phyloP scores from a whole-genome alignment of 2,797 vertebrate genomes.

The Glossophaga mutica region DNA sequence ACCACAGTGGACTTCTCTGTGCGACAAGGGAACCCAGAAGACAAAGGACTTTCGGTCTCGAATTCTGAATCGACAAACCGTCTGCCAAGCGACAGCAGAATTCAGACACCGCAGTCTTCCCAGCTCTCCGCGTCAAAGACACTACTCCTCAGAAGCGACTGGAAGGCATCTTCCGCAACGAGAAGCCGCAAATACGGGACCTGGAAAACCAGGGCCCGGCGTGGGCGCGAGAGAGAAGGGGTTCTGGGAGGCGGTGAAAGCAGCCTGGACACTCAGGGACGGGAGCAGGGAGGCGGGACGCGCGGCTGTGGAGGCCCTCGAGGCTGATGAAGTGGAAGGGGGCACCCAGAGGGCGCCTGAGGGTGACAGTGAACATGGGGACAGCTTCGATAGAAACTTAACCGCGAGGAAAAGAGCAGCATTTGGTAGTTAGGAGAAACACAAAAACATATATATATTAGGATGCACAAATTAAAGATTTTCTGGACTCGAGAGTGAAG shows the following conservation, averaged over 20 bases:
- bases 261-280: too few species aligned
- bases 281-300: too few species aligned
- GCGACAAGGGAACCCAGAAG: neutral
- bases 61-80: neutral
- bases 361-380: neutral
- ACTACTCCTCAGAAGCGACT: neutral
- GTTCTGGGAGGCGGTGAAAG: neutral
- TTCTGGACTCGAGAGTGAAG: neutral
- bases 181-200: too few species aligned
- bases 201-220: rapidly evolving
- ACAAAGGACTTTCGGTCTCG: too few species aligned
- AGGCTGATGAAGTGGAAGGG: too few species aligned
- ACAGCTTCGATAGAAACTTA: neutral
- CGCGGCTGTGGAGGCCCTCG: neutral
- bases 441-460: neutral
- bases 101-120: neutral
- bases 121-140: too few species aligned
- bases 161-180: neutral
- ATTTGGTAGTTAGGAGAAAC: neutral
- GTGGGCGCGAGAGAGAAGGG: neutral
- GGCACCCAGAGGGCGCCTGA: neutral
- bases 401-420: neutral
- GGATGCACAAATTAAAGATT: neutral
- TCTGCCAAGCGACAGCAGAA: neutral
- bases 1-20: rapidly evolving